These are phyloP conservation scores for Ypsolopha scabrella DNA, from an alignment of 2,888 invertebrate genomes.

Conservation along the genomic window DNA sequence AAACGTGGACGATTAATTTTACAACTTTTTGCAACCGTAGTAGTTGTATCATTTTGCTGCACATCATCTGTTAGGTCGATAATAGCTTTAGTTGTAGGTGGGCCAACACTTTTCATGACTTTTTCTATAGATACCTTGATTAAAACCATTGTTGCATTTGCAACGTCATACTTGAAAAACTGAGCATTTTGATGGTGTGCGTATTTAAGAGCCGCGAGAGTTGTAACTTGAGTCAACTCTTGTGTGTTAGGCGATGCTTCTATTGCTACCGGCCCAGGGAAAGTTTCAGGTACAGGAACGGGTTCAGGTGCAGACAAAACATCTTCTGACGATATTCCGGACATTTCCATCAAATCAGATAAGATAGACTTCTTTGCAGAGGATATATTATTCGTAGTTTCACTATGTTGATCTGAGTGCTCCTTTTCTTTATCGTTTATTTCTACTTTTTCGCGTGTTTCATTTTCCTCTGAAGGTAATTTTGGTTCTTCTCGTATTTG, in stretches of 20 bases:
- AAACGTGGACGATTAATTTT: too few relatives aligned
- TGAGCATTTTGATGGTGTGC: conserved; percentile 29
- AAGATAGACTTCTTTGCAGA: conserved; percentile 31
- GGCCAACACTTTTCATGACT: too few relatives aligned
- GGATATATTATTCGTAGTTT: too few relatives aligned
- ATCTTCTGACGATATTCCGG: conserved; percentile 53
- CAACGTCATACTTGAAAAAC: conserved; percentile 46
- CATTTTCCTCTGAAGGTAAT: too few relatives aligned
- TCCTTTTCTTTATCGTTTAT: too few relatives aligned
- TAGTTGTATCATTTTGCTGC: conserved; percentile 8
- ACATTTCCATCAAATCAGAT: conserved; percentile 62
- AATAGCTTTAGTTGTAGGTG: conserved; percentile 6
- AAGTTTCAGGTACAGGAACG: not conserved
- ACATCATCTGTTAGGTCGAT: conserved; percentile 47
- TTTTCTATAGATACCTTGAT: too few relatives aligned
- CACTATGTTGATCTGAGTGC: too few relatives aligned
- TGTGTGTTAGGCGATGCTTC: conserved; percentile 9
- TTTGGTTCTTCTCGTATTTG: too few relatives aligned
- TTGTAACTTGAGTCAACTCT: conserved; percentile 28
- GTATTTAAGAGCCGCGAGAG: conserved; percentile 39
- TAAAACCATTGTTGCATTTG: conserved; percentile 2
- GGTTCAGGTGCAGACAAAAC: conserved; percentile 12
- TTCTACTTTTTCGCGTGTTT: too few relatives aligned
- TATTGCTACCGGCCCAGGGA: not conserved
- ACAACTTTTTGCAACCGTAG: too few relatives aligned